Base-by-base conservation (phyloP, 2,888 invertebrate species). In the Hydriomena furcata region DNA sequence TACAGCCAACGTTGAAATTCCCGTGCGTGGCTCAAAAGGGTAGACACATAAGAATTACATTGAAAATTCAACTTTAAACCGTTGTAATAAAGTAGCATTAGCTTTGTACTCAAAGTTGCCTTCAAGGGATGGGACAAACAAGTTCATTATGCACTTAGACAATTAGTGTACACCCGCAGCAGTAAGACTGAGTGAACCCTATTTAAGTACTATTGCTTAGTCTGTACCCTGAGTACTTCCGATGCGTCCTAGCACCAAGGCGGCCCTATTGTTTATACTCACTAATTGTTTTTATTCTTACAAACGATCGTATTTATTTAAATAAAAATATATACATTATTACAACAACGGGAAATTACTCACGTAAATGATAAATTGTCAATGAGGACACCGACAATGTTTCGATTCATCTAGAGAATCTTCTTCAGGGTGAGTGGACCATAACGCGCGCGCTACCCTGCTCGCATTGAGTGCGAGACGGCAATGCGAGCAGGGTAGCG, bases 131-230 rank as follows among this genome's bases (percentile, higher is more conserved):
- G 80, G 72, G 73, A 70, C 75, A 76, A 81, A 86, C 75, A 86
- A 86, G 85, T 85, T 87, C 79, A 85, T 88, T 88, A 88, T 86
- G 76, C 86, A 88, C 88, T 88, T 88, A 87, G 79, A 87, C 86
- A 88, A 88, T 88, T 86, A 88, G 79, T 87, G 88, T 85, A 86
- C 76, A 81, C 85, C 73, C 58, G 75, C 68, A 73, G 82, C 71
- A 64, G 60, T 63, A 60, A 52, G 68, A 65, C 76, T 73, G 71
- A 76, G 77, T 75, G 73, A 72, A 27, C 51, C 51, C 30, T 45
- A 40, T 27, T 17, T 40, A 40, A 5, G 13, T 21, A 30, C 20
- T 36, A 17, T 63, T 62, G 58, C 65, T 66, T 58, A 53, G 67
- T 66, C 74, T 73, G 69, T 75, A 75, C 83, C 80, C 72, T 73